phyloP scores from a whole-genome alignment of 2,888 invertebrate genomes.

The Matsumyia berberina region DNA sequence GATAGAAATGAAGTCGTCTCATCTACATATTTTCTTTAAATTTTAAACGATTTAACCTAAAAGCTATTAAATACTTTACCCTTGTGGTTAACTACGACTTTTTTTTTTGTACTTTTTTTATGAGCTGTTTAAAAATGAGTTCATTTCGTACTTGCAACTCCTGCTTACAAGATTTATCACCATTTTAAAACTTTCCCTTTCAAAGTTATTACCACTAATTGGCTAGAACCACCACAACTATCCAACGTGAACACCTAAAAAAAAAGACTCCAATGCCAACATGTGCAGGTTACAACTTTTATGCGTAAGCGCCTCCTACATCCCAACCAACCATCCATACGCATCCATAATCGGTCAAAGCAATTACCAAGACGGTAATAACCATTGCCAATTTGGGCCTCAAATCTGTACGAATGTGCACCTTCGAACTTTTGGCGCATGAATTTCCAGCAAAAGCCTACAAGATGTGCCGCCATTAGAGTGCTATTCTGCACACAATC shows the following conservation, averaged over 20 bases:
- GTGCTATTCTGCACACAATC: conserved; percentile 27
- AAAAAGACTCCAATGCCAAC: conserved; percentile 36
- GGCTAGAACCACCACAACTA: conserved; percentile 31
- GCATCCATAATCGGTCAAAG: conserved; percentile 72
- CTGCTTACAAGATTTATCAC: conserved; percentile 14
- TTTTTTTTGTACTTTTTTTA: no score
- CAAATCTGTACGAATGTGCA: conserved; percentile 30
- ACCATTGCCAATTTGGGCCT: conserved; percentile 45
- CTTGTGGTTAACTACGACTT: no score
- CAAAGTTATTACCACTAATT: conserved; percentile 29
- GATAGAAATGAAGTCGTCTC: no score
- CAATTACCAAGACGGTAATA: conserved; percentile 69
- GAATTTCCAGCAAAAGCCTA: conserved; percentile 26
- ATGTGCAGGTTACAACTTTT: not conserved
- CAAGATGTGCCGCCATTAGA: conserved; percentile 2
- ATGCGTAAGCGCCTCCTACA: conserved; percentile 62
- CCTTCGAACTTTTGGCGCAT: conserved; percentile 67
- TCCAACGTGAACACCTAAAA: not conserved
- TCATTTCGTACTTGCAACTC: not conserved
- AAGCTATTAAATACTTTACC: no score
- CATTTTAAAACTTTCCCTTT: conserved; percentile 12
- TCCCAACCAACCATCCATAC: conserved; percentile 43
- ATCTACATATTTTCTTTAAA: no score
- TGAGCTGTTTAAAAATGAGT: not conserved
- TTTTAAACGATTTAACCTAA: no score